Evolutionary conservation across 2,113 vertebrate genomes (phyloP).

Genomic region (Synodontis membranacea): DNA sequence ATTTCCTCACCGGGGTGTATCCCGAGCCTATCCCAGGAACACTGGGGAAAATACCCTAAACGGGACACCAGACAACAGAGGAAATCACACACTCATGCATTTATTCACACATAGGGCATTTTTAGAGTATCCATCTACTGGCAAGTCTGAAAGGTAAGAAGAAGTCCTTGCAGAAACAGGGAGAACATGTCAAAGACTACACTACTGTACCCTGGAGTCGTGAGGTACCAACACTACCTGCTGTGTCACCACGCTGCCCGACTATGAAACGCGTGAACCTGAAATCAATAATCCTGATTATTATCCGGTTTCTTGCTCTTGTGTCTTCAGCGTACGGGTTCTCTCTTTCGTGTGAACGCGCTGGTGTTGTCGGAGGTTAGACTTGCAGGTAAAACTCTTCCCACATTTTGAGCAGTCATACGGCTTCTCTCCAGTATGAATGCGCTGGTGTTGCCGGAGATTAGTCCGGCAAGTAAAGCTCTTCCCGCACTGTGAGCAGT

Average conservation of each 20-base stretch:
- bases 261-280: background rate
- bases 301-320: slow-evolving; percentile 27
- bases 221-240: slow-evolving; percentile 13
- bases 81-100: slow-evolving; percentile 8
- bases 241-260: background rate
- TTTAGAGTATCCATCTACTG: background rate
- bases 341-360: slow-evolving; percentile 11
- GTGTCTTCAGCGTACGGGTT: background rate
- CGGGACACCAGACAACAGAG: background rate
- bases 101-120: background rate
- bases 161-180: background rate
- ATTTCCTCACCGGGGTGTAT: background rate
- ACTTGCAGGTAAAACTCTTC: slow-evolving; percentile 27
- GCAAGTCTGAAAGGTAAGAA: background rate
- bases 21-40: background rate
- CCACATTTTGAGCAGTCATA: slow-evolving; percentile 11
- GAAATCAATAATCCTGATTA: no score
- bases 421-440: slow-evolving; percentile 1
- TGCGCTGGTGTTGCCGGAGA: slow-evolving; percentile 25
- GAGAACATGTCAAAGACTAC: slow-evolving; percentile 2
- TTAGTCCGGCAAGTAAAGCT: slow-evolving; percentile 27
- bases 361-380: slow-evolving; percentile 24
- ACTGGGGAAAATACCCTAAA: background rate
- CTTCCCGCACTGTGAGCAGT: slow-evolving; percentile 18
- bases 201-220: slow-evolving; percentile 4